Base-by-base conservation (phyloP, 2,113 vertebrate genomes). In the Tichodroma muraria region DNA sequence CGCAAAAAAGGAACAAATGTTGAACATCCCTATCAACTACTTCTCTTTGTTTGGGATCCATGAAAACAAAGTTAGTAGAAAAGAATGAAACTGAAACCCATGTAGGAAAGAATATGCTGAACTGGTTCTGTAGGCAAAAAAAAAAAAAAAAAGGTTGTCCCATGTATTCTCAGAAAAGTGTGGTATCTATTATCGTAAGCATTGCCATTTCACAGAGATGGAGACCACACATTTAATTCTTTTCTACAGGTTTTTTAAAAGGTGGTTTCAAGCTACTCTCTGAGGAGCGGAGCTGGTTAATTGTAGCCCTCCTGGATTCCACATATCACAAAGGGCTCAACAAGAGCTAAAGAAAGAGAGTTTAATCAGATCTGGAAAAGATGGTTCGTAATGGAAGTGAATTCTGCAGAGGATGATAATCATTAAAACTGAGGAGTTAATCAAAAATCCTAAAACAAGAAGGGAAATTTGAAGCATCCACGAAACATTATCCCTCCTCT, bases 361-460 rank as follows among this genome's bases (percentile, higher is more conserved):
- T 94, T 96, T 95, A 97, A 96, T 97, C 96, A 95, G 94, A 92
- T 92, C 80, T 95, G 88, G 88, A 93, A 96, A 97, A 94, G 95
- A 92, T 95, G 92, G 50, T 38, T 96, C 95, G 95, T 95, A 97
- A 97, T 97, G 94, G 95, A 97, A 95, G 79, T 79, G 95, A 96
- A 96, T 94, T 96, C 96, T 95, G 94, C 81, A 93, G 95, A 95
- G 96, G 86, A 95, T 90, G 92, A 94, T 95, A 93, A 97, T 96
- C 95, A 96, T 96, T 97, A 97, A 97, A 96, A 92, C 65, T 94
- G 92, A 97, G 93, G 72, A 95, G 95, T 96, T 96, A 92, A 97
- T 97, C 75, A 95, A 95, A 96, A 96, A 92, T 60, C 95, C 86
- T 93, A 89, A 94, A 95, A 95, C 84, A 94, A 89, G 71, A 93